Conservation (phyloP, 2,113 vertebrate genomes). For the Merops nubicus region DNA sequence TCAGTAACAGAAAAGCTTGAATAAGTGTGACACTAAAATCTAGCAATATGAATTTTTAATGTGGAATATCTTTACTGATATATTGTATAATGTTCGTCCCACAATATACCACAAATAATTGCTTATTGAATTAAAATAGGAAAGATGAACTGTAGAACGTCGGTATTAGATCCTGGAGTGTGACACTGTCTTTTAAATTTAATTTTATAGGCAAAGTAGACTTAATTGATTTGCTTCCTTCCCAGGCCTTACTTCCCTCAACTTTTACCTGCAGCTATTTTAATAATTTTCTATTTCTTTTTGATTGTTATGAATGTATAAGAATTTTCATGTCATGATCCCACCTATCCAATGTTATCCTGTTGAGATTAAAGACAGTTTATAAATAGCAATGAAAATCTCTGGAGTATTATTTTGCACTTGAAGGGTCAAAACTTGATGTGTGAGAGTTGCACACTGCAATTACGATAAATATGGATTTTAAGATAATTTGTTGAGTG, state of each 20-base stretch:
- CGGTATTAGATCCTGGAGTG: not conserved
- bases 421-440: not conserved
- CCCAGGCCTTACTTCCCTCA: not conserved
- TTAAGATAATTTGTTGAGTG: not conserved
- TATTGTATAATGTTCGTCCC: not conserved
- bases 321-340: not conserved
- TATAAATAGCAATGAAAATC: not conserved
- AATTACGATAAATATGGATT: not conserved
- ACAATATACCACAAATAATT: not conserved
- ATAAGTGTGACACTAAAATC: not conserved
- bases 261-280: not conserved
- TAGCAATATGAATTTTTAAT: not conserved
- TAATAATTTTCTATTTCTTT: not conserved
- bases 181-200: not conserved
- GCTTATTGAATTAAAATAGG: not conserved
- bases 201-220: not conserved
- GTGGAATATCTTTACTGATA: not conserved
- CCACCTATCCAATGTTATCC: not conserved
- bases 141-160: not conserved
- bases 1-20: not conserved
- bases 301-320: not conserved
- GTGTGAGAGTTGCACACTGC: not conserved
- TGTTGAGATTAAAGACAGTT: not conserved
- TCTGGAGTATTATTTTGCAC: not conserved
- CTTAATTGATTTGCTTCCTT: not conserved